Percentiles rank a stretch among this genome's conserved stretches.
These are phyloP conservation scores for Catamblyrhynchus diadema DNA, from an alignment of 2,797 vertebrate species.

Conservation along the genomic window DNA sequence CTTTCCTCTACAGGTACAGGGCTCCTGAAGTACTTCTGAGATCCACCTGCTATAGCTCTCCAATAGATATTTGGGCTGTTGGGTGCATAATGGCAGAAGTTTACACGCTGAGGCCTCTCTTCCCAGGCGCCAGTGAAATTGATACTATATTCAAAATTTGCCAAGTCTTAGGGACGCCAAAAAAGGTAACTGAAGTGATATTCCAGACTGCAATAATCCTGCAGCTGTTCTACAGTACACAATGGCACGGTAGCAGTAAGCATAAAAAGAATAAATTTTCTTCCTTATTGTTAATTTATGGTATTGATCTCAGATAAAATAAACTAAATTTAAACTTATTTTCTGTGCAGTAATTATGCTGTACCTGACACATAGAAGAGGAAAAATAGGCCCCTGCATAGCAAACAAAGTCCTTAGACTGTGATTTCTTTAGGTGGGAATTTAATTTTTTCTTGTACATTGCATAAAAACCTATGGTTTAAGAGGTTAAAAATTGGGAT, in stretches of 20 bases:
- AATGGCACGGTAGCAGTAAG: neutral
- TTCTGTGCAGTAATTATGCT: neutral
- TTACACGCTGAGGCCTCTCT: conserved; percentile 80
- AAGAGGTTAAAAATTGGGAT: neutral
- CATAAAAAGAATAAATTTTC: neutral
- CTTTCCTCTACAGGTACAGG: conserved; percentile 72
- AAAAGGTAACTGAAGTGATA: conserved; percentile 73
- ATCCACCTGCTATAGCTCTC: conserved; percentile 82
- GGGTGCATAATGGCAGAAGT: conserved; percentile 86
- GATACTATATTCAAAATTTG: conserved; percentile 86
- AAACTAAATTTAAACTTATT: neutral
- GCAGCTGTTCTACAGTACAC: neutral
- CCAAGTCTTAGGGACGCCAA: conserved; percentile 81
- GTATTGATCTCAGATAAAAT: neutral
- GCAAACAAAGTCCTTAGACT: neutral
- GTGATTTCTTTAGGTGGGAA: neutral
- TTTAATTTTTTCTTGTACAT: neutral
- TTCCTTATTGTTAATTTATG: neutral
- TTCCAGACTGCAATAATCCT: neutral
- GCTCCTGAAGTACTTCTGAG: conserved; percentile 83
- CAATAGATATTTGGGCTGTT: conserved; percentile 83
- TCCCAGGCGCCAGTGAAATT: conserved; percentile 83
- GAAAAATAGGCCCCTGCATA: neutral
- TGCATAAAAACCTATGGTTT: neutral
- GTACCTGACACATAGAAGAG: neutral